Percentiles rank a stretch among this genome's conserved stretches.
These are phyloP conservation scores for Megaceryle torquata DNA, from an alignment of 2,113 vertebrate genomes.

Conservation along the genomic window DNA sequence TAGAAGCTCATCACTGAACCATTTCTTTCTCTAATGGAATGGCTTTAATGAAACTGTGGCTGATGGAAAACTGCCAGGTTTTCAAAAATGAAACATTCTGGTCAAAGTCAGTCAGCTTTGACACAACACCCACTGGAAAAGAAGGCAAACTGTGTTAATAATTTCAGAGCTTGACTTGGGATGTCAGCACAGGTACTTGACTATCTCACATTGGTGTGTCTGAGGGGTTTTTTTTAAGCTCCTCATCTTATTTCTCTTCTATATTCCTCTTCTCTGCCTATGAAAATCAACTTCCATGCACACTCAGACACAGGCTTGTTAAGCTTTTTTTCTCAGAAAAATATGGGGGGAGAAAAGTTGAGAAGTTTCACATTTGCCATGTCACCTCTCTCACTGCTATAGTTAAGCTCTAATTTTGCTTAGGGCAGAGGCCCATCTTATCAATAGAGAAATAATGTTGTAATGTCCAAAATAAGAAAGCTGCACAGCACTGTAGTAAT, in stretches of 20 bases:
- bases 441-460: neutral
- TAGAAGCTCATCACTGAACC: neutral
- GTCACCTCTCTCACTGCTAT: neutral
- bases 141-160: neutral
- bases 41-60: neutral
- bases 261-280: neutral
- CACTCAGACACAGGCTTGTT: neutral
- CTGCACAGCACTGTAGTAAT: neutral
- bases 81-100: conserved; percentile 1
- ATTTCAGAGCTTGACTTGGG: conserved; percentile 5
- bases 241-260: neutral
- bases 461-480: neutral
- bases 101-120: conserved; percentile 19
- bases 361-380: neutral
- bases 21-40: neutral
- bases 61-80: neutral
- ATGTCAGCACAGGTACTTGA: conserved; percentile 1
- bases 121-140: neutral
- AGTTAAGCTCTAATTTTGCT: neutral
- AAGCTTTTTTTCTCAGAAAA: neutral
- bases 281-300: neutral
- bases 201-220: neutral
- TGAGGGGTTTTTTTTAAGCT: neutral
- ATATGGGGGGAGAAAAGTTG: neutral
- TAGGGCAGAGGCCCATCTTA: neutral